phyloP scores from a whole-genome alignment of 2,797 vertebrate genomes.

The Enteromius treurensis region DNA sequence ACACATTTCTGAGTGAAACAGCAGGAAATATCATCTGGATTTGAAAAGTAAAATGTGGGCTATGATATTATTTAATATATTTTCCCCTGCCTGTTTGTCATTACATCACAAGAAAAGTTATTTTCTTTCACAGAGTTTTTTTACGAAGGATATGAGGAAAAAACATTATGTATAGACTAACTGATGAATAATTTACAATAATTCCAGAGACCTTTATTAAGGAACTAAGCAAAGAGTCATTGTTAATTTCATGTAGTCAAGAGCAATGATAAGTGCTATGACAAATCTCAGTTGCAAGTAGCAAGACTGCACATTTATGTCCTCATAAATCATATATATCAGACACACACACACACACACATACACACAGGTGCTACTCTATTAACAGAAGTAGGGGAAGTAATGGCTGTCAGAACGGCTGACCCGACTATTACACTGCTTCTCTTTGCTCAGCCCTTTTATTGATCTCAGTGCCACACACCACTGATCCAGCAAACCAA shows the following conservation, averaged over 20 bases:
- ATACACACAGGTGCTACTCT: slow-evolving; percentile 52
- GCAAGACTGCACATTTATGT: neutral
- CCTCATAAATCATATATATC: neutral
- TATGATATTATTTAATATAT: neutral
- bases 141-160: neutral
- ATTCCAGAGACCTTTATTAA: neutral
- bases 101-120: neutral
- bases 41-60: neutral
- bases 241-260: neutral
- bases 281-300: too few relatives aligned
- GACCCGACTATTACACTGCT: slow-evolving; percentile 74
- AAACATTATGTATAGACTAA: neutral
- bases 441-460: slow-evolving; percentile 78
- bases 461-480: slow-evolving; percentile 82
- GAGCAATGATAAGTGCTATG: too few relatives aligned
- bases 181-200: neutral
- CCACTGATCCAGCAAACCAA: slow-evolving; percentile 88
- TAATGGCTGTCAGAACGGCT: slow-evolving; percentile 79
- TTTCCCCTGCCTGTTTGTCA: neutral
- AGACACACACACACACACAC: neutral
- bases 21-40: neutral
- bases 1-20: neutral
- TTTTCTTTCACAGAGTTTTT: neutral
- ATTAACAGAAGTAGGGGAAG: slow-evolving; percentile 76
- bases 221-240: neutral